Evolutionary conservation across 64 coral and sea anemone species (phyloP), one percentile per base, ranked within the genome.

Genomic region (Pocillopora verrucosa): DNA sequence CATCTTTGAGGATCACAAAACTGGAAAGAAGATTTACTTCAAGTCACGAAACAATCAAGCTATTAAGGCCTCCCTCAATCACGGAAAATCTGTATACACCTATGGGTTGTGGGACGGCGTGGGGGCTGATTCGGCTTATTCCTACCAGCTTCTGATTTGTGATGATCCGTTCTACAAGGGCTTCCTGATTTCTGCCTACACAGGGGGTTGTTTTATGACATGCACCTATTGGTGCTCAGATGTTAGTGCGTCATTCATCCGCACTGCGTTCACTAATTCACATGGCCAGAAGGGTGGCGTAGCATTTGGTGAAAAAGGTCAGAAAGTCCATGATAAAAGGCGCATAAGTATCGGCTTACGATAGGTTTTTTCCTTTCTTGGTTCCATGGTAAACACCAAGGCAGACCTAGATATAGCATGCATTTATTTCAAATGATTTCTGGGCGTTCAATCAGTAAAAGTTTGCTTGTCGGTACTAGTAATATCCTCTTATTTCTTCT

Each of bases 261-360:
- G 59, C 67, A 83, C 80, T 7, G 20, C 80, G 20, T 63, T 63
- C 0, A 34, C 24, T 0, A 58, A 58, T 22, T 10, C 10, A 7
- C 7, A 11, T n/a, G 30, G 60, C 56, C 36, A 6, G 14, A 63
- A 34, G 11, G 80, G 61, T 4, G 80, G 59, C 1, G 61, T 83
- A 14, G 67, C 61, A 15, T 15, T 36, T 12, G 67, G 67, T 36
- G 80, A 57, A 35, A 51, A 61, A 3, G 41, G 41, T 51, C 41
- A 51, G 15, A 0, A 22, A 9, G 59, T 63, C 11, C 4, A 34
- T 9, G 60, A 34, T 22, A 34, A 16, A 61, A 10, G 0, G 60
- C 25, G 61, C 17, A 83, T 65, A 26, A 83, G 80, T 16, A 63
- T 83, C 10, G 80, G 80, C 61, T 36, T 83, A 17, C 58, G 80